Base-by-base conservation (phyloP, 2,888 invertebrate genomes). In the Callyntrura guangdongensis region DNA sequence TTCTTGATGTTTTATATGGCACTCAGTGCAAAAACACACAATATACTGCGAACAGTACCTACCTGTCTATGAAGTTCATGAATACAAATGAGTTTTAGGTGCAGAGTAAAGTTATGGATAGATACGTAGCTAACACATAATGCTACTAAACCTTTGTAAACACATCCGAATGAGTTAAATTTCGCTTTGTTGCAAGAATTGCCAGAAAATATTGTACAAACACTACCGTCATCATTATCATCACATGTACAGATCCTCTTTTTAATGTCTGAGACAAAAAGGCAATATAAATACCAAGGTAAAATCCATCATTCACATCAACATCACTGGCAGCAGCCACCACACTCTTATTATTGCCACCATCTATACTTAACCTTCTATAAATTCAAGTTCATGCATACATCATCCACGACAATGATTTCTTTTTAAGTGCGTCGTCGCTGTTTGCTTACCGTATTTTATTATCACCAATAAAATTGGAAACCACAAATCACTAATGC, bases 311-410 rank as follows among this genome's bases (percentile, higher is more conserved):
- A 67, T 67, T 83, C 64, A 47, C 82, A 47, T 61, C 81, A 81
- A 25, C 81, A 17, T 25, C 45, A 72, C n/a, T 72, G 14, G n/a
- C 72, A 72, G 8, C 72, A 49, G 36, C 45, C 14, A 20, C 17
- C 20, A 45, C 9, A 72, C 45, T 17, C 36, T 36, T 9, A 59
- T 36, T 17, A 36, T 14, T 56, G 27, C 72, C 25, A 67, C 49
- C 53, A 12, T 67, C 64, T 22, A 25, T 79, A 53, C 45, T 64
- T 79, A 79, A 53, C 87, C 87, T 87, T 87, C 69, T 82, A 82
- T 56, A 87, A 87, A 87, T 87, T 87, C 87, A 87, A 87, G 87
- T 81, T 87, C 87, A 87, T 82, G 87, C 81, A 87, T 81, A 69
- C 85, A 81, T 61, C 81, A 81, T 27, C 61, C 36, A 81, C 81